Conservation (phyloP, 2,797 vertebrate species). For the Synanceia verrucosa region DNA sequence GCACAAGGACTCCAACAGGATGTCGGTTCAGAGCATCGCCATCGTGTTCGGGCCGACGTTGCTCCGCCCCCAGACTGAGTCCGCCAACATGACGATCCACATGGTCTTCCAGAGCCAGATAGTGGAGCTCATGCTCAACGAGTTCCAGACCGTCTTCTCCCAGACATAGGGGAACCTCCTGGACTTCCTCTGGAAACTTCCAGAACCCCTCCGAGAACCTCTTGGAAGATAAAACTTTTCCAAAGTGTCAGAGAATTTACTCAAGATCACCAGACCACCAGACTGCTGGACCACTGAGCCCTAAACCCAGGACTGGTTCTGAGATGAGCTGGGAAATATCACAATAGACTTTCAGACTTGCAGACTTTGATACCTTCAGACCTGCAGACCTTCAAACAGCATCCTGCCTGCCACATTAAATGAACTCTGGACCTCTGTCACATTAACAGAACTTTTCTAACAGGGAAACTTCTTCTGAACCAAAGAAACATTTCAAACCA, state of each 20-base stretch:
- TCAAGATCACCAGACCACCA: too few species aligned
- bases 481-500: too few species aligned
- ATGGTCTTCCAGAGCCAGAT: constrained; percentile 98
- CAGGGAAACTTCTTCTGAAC: too few species aligned
- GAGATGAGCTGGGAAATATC: too few species aligned
- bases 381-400: too few species aligned
- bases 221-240: neutral
- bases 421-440: too few species aligned
- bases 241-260: neutral
- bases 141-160: constrained; percentile 84
- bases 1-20: constrained; percentile 88
- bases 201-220: neutral
- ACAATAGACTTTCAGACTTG: too few species aligned
- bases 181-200: neutral
- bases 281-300: neutral
- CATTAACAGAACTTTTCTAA: too few species aligned
- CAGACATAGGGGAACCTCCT: constrained; percentile 48
- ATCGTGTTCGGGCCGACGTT: constrained; percentile 95
- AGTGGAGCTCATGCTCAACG: constrained; percentile 91
- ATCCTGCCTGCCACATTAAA: too few species aligned
- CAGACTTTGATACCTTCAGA: too few species aligned
- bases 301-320: too few species aligned
- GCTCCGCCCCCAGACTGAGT: constrained; percentile 88
- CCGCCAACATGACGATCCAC: constrained; percentile 88
- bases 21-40: constrained; percentile 91